Evolutionary conservation across 2,113 vertebrate species (phyloP).

Genomic region (Recurvirostra avosetta): DNA sequence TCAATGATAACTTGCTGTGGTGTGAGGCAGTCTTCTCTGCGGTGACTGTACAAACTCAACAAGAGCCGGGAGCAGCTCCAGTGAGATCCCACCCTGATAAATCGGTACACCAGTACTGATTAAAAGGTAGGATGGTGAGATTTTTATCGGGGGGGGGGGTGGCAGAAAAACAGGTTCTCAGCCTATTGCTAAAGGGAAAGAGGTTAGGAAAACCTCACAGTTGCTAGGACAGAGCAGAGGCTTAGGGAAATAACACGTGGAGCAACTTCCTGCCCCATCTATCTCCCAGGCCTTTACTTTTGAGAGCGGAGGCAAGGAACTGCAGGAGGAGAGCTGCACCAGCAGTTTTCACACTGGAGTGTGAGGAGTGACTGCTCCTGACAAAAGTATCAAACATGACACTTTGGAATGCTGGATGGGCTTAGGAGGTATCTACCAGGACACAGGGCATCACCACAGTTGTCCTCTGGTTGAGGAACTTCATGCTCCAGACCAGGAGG

Average conservation of each 20-base stretch:
- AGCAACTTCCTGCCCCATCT: not conserved
- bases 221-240: not conserved
- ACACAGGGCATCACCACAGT: not conserved
- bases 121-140: slow-evolving; percentile 21
- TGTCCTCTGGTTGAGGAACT: not conserved
- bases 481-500: not conserved
- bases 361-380: not conserved
- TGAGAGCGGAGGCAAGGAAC: not conserved
- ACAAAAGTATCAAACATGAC: not conserved
- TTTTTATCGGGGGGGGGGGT: not conserved
- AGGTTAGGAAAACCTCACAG: not conserved
- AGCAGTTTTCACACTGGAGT: not conserved
- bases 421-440: not conserved
- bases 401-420: not conserved
- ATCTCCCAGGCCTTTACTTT: not conserved
- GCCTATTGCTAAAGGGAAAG: not conserved
- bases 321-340: not conserved
- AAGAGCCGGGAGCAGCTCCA: not conserved
- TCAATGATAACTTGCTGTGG: not conserved
- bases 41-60: not conserved
- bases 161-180: slow-evolving; percentile 3
- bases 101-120: not conserved
- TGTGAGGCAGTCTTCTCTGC: not conserved
- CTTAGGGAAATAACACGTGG: not conserved
- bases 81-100: not conserved